A percentile compares a stretch with the other conserved stretches of the same genome.
Evolutionary conservation across 1,140 invertebrate genomes (phyloP).

Genomic region (Aphelenchoides avenae): DNA sequence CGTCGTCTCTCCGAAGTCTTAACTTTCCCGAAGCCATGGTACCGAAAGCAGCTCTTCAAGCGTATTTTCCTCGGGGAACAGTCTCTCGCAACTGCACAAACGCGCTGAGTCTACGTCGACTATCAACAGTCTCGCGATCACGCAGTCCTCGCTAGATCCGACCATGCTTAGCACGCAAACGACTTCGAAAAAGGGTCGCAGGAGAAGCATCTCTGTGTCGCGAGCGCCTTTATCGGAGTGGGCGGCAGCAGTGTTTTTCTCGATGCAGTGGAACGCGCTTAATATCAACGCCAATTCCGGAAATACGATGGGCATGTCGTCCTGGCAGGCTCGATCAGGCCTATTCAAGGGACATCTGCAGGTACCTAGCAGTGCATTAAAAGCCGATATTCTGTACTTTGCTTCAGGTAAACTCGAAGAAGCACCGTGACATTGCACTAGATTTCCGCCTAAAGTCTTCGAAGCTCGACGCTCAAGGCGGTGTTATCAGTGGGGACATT

Average conservation of each 20-base stretch:
- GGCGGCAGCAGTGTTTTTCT: slow-evolving; percentile 44
- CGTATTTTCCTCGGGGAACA: slow-evolving; percentile 55
- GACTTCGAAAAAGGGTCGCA: no score
- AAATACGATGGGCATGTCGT: slow-evolving; percentile 49
- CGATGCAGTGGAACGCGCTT: slow-evolving; percentile 53
- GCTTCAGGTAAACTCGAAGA: slow-evolving; percentile 19
- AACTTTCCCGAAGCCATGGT: slow-evolving; percentile 97
- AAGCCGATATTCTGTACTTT: not conserved
- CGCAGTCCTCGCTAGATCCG: no score
- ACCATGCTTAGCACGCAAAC: no score
- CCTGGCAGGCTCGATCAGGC: slow-evolving; percentile 43
- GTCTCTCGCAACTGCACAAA: no score
- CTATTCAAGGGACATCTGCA: slow-evolving; percentile 26
- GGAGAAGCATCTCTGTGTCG: no score
- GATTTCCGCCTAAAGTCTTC: slow-evolving; percentile 37
- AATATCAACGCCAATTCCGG: slow-evolving; percentile 57
- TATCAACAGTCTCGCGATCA: no score
- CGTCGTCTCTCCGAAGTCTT: slow-evolving; percentile 90
- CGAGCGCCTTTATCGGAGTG: no score
- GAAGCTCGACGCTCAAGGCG: slow-evolving; percentile 40
- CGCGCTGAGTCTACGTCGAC: no score
- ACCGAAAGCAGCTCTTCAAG: slow-evolving; percentile 64
- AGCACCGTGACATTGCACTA: slow-evolving; percentile 39
- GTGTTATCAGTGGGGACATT: slow-evolving; percentile 52
- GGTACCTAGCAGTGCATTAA: slow-evolving; percentile 1